Percentiles rank a stretch among this genome's conserved stretches.
Conservation (phyloP, 1,140 invertebrate genomes). For the Drosophila navojoa region DNA sequence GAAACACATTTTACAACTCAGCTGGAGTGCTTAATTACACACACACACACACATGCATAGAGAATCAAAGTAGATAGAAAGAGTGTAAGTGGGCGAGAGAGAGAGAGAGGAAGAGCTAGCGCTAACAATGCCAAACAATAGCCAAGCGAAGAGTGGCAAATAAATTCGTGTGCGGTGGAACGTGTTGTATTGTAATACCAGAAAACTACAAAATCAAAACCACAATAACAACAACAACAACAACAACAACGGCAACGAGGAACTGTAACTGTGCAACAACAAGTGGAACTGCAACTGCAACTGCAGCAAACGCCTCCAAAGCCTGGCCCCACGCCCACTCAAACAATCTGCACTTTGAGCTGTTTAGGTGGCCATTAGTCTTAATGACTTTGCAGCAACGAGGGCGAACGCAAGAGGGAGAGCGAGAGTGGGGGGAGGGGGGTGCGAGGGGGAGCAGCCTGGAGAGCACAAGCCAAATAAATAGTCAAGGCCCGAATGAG, state of each 20-base stretch:
- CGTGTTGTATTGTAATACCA: slow-evolving; percentile 48
- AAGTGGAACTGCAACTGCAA: slow-evolving; percentile 2
- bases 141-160: slow-evolving; percentile 45
- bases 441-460: background rate
- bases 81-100: background rate
- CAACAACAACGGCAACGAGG: background rate
- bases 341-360: slow-evolving; percentile 7
- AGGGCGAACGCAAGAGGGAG: slow-evolving; percentile 12
- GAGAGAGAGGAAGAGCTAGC: background rate
- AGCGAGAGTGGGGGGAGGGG: background rate
- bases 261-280: background rate
- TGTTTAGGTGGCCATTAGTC: slow-evolving; percentile 73
- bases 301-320: slow-evolving; percentile 3
- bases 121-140: slow-evolving; percentile 54
- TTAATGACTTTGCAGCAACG: slow-evolving; percentile 64
- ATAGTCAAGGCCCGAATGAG: slow-evolving; percentile 23
- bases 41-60: slow-evolving; percentile 22
- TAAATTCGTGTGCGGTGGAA: slow-evolving; percentile 45
- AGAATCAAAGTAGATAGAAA: background rate
- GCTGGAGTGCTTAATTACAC: slow-evolving; percentile 79
- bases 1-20: slow-evolving; percentile 75
- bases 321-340: background rate
- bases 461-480: slow-evolving; percentile 15
- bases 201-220: slow-evolving; percentile 69
- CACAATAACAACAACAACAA: slow-evolving; percentile 52